Conservation (phyloP, 2,888 invertebrate genomes). For the Drosophila anomelani region DNA sequence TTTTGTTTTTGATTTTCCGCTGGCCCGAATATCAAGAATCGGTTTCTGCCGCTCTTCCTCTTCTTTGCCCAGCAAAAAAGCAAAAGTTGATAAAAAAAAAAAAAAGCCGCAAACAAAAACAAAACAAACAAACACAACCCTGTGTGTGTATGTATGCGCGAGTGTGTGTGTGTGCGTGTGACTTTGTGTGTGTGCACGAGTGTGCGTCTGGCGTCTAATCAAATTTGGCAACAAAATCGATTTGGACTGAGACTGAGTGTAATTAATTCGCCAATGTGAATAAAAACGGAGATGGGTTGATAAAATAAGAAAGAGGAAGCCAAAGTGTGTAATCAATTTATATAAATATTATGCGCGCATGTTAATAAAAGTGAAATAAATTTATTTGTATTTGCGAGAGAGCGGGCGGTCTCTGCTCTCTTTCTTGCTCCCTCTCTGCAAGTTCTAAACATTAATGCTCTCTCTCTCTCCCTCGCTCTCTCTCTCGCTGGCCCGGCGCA, state of each 20-base stretch:
- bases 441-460: constrained; percentile 35
- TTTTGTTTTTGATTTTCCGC: not conserved
- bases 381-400: constrained; percentile 28
- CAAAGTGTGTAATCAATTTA: constrained; percentile 36
- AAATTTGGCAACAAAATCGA: constrained; percentile 60
- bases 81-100: constrained; percentile 51
- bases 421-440: constrained; percentile 5
- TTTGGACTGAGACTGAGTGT: constrained; percentile 45
- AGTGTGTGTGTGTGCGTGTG: not conserved
- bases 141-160: constrained; percentile 28
- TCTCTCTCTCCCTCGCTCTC: constrained; percentile 59
- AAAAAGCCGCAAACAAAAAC: constrained; percentile 78
- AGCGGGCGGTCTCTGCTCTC: constrained; percentile 20
- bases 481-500: constrained; percentile 58
- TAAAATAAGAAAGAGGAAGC: constrained; percentile 4
- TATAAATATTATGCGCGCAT: constrained; percentile 46
- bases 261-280: constrained; percentile 27
- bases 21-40: not conserved
- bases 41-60: constrained; percentile 17
- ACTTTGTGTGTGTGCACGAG: constrained; percentile 16
- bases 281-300: constrained; percentile 4
- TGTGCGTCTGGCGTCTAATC: constrained; percentile 52
- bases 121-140: constrained; percentile 69
- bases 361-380: constrained; percentile 34
- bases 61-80: constrained; percentile 30